Conservation (phyloP, 1,140 invertebrate species). For the Drosophila setifemur region DNA sequence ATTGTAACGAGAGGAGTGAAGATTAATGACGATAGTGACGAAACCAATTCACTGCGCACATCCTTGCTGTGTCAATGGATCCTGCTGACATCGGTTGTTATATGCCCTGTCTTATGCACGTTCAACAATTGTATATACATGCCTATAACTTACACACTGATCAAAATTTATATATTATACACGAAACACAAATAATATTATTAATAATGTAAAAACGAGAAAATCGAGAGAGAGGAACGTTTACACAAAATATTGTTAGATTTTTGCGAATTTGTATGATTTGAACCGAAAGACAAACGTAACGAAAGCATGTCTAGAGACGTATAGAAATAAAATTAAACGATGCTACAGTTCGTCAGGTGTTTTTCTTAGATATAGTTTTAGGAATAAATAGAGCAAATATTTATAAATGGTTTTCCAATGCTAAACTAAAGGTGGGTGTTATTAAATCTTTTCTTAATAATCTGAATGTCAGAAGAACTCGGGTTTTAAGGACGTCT, state of each 20-base stretch:
- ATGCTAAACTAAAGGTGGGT: no score
- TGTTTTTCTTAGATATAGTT: neutral
- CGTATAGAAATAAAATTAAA: slow-evolving; percentile 31
- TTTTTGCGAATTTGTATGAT: slow-evolving; percentile 41
- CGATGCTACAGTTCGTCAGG: slow-evolving; percentile 2
- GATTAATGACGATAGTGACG: slow-evolving; percentile 4
- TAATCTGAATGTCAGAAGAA: no score
- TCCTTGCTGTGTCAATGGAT: slow-evolving; percentile 40
- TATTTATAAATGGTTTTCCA: no score
- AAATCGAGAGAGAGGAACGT: slow-evolving; percentile 1
- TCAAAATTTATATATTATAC: slow-evolving; percentile 22
- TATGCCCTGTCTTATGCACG: slow-evolving; percentile 53
- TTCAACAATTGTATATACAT: slow-evolving; percentile 60
- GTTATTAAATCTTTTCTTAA: no score
- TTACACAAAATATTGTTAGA: slow-evolving; percentile 35
- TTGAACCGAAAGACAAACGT: slow-evolving; percentile 12
- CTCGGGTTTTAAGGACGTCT: no score
- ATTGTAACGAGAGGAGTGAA: slow-evolving; percentile 30
- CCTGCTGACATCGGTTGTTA: slow-evolving; percentile 60
- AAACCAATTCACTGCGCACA: slow-evolving; percentile 36
- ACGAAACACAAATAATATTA: slow-evolving; percentile 24
- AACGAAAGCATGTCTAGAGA: neutral
- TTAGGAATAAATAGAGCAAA: no score
- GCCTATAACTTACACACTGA: slow-evolving; percentile 30
- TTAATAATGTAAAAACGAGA: slow-evolving; percentile 22